A percentile compares a stretch with the other conserved stretches of the same genome.
phyloP scores from a whole-genome alignment of 1,140 invertebrate genomes.

The Leptoteleia sp. region DNA sequence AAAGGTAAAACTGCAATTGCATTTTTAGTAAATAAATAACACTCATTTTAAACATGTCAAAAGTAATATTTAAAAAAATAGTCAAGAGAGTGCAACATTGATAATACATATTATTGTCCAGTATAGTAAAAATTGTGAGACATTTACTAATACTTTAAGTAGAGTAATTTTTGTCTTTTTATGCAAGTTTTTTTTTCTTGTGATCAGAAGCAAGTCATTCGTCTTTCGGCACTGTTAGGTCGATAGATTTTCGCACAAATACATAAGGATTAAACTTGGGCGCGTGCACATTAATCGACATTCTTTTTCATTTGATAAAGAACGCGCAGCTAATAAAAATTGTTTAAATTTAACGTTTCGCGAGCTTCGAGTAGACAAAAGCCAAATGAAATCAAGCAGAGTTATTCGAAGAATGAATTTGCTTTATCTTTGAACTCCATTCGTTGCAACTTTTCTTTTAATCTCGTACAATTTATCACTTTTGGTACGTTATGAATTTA shows the following conservation, averaged over 20 bases:
- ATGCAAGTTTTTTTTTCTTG: constrained; percentile 3
- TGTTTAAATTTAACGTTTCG: constrained; percentile 13
- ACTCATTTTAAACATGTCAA: no score
- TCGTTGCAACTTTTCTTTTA: no score
- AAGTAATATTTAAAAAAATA: no score
- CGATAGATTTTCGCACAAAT: constrained; percentile 30
- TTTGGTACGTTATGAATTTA: no score
- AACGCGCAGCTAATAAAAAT: neutral
- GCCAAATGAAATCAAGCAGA: constrained; percentile 9
- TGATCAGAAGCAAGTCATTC: constrained; percentile 28
- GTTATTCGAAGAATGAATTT: neutral
- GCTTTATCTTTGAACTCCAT: no score
- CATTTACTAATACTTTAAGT: constrained; percentile 1
- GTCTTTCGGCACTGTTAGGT: constrained; percentile 9
- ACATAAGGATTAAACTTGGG: constrained; percentile 30
- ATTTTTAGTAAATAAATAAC: no score
- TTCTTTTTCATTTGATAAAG: constrained; percentile 8
- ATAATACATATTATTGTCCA: constrained; percentile 5
- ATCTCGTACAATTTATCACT: no score
- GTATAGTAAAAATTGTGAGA: no score
- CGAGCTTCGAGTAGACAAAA: constrained; percentile 10
- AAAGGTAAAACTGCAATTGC: no score
- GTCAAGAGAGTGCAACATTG: constrained; percentile 1
- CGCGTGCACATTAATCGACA: constrained; percentile 23
- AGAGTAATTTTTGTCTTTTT: constrained; percentile 6